A percentile compares a stretch with the other conserved stretches of the same genome.
phyloP scores from a whole-genome alignment of 1,140 invertebrate species.

The Scylla paramamosain region DNA sequence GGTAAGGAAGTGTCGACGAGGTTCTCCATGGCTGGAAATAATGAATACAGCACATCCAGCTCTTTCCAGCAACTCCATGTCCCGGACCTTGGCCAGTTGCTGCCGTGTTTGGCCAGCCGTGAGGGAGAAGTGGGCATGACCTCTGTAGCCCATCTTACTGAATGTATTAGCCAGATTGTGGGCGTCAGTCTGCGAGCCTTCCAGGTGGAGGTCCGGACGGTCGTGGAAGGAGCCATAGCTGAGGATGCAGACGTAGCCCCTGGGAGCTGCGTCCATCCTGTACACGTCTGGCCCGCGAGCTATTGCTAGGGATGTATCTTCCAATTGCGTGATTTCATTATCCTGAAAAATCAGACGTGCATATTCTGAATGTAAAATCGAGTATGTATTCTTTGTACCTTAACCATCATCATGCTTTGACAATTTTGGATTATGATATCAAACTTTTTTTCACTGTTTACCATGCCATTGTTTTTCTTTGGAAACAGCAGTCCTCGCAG shows the following conservation, averaged over 20 bases:
- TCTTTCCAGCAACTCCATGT: background rate
- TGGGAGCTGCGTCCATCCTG: slow-evolving; percentile 28
- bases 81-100: background rate
- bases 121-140: slow-evolving; percentile 7
- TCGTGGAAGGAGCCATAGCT: slow-evolving; percentile 40
- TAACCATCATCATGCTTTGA: too few relatives aligned
- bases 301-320: background rate
- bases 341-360: background rate
- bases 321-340: background rate
- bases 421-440: too few relatives aligned
- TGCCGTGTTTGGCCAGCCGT: slow-evolving; percentile 14
- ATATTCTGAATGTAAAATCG: background rate
- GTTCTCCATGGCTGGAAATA: slow-evolving; percentile 52
- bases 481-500: background rate
- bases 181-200: slow-evolving; percentile 29
- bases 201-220: slow-evolving; percentile 43
- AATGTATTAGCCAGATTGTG: slow-evolving; percentile 41
- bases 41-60: background rate
- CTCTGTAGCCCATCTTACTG: slow-evolving; percentile 49
- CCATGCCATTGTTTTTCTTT: background rate
- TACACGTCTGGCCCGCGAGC: background rate
- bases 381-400: too few relatives aligned
- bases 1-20: slow-evolving; percentile 45
- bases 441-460: background rate
- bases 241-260: slow-evolving; percentile 55